Base-by-base conservation (phyloP, 2,113 vertebrate species). In the Eulemur rufifrons region DNA sequence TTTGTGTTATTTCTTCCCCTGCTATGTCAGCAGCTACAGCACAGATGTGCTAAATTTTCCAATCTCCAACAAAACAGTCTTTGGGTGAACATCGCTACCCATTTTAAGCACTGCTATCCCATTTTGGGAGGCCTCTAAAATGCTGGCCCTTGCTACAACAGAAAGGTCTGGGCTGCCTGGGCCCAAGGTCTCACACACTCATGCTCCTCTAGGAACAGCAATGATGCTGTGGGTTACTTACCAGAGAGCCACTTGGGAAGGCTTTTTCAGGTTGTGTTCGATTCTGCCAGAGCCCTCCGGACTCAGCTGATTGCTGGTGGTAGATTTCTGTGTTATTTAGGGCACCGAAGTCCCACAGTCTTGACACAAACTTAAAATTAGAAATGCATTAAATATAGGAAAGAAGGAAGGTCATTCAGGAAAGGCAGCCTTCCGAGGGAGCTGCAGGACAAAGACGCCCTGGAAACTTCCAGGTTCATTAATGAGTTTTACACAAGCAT, bases 281-380 rank as follows among this genome's bases (percentile, higher is more conserved):
- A 76, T 93, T 93, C 82, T 89, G 86, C 78, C 95, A 94, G 92
- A 95, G 84, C 91, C 73, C 96, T 98, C 88, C 0, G 2, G 94
- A 96, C 94, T 97, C 97, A 97, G 97, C 96, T 97, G 96, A 95
- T 84, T 87, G 92, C 92, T 95, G 93, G 96, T 95, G 97, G 96
- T 95, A 97, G 91, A 92, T 96, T 95, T 97, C 86, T 94, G 91
- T 94, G 96, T 98, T 97, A 98, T 98, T 98, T 98, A 96, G 97
- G 96, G 96, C 97, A 97, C 93, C 8, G 1, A 97, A 97, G 97
- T 97, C 97, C 98, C 96, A 97, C 77, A 42, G 91, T 96, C 97
- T 97, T 98, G 95, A 97, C 96, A 97, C 86, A 97, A 97, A 94
- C 96, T 97, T 97, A 97, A 98, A 95, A 97, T 98, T 96, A 97